Conservation (phyloP, 2,113 vertebrate species). For the Chaetorhynchus papuensis region DNA sequence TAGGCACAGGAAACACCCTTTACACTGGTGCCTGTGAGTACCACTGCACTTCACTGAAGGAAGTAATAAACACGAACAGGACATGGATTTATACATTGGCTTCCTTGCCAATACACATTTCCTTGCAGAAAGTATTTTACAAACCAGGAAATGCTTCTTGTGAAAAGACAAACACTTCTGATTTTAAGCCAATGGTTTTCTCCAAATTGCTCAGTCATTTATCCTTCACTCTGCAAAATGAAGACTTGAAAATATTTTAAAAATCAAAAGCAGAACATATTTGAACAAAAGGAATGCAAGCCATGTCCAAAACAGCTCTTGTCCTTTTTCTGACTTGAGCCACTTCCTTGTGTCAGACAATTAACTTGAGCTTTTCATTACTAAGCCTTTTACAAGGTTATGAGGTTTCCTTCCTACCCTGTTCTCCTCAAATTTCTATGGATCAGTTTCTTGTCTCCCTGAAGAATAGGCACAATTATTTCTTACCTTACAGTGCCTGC, state of each 20-base stretch:
- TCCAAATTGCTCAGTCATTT: background rate
- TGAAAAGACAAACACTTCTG: background rate
- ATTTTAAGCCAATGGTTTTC: background rate
- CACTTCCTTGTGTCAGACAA: background rate
- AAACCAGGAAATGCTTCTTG: background rate
- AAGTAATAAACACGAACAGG: background rate
- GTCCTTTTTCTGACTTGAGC: background rate
- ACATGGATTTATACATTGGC: background rate
- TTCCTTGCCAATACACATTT: background rate
- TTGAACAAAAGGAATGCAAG: background rate
- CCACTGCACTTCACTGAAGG: background rate
- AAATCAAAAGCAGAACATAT: background rate
- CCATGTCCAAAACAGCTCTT: background rate
- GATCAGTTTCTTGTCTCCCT: background rate
- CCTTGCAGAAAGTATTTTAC: background rate
- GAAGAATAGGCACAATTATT: background rate
- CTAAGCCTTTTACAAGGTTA: background rate
- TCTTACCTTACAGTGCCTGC: slow-evolving; percentile 10
- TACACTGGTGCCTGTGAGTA: background rate
- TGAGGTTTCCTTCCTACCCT: background rate
- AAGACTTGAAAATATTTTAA: background rate
- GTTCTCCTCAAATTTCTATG: background rate
- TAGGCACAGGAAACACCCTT: background rate
- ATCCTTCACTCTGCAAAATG: background rate
- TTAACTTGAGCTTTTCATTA: background rate